Conservation (phyloP, 2,113 vertebrate species). For the Columbina picui region DNA sequence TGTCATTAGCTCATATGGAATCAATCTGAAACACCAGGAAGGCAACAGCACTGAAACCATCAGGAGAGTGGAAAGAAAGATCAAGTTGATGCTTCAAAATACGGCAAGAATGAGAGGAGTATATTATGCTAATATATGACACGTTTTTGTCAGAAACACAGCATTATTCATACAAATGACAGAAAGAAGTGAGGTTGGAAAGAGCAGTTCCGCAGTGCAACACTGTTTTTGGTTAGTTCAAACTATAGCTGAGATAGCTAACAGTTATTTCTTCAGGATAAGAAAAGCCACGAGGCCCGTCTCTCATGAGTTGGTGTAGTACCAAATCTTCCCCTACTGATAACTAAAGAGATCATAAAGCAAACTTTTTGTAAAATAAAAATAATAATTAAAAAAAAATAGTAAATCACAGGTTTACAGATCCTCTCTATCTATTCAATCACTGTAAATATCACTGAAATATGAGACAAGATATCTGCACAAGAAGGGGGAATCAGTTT, state of each 20-base stretch:
- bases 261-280: not conserved
- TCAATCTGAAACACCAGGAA: not conserved
- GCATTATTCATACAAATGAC: constrained; percentile 22
- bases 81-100: not conserved
- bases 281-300: not conserved
- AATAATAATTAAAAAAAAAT: not conserved
- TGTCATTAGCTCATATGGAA: not conserved
- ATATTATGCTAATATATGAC: not conserved
- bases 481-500: not conserved
- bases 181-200: constrained; percentile 27
- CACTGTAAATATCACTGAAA: constrained; percentile 34
- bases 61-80: not conserved
- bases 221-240: constrained; percentile 16
- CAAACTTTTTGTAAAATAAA: not conserved
- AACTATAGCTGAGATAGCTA: not conserved
- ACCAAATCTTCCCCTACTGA: not conserved
- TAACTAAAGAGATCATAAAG: not conserved
- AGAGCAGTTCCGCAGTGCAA: constrained; percentile 28
- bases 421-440: constrained; percentile 2
- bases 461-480: not conserved
- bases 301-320: not conserved
- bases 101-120: not conserved
- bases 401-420: not conserved
- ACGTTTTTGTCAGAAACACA: not conserved
- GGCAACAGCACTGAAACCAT: not conserved